phyloP scores from a whole-genome alignment of 2,113 vertebrate species.

The Elanoides forficatus region DNA sequence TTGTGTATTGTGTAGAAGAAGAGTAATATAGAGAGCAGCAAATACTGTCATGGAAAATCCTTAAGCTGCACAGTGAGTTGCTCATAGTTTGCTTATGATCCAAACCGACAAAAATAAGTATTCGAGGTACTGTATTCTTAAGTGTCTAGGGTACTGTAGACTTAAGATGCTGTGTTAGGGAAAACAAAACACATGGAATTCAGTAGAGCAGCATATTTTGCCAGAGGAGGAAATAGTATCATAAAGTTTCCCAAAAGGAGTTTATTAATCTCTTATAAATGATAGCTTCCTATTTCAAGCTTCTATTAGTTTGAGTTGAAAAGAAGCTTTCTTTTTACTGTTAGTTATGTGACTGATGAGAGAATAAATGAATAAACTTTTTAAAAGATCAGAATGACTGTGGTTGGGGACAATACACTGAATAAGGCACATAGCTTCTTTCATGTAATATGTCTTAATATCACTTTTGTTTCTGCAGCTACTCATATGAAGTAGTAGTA shows the following conservation, averaged over 20 bases:
- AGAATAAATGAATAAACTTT: not conserved
- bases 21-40: not conserved
- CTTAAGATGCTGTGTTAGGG: not conserved
- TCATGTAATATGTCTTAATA: not conserved
- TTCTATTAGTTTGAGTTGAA: not conserved
- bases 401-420: not conserved
- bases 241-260: not conserved
- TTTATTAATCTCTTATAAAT: not conserved
- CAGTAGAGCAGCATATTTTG: not conserved
- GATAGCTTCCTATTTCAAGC: not conserved
- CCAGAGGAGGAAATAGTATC: not conserved
- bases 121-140: not conserved
- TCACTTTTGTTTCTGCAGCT: not conserved
- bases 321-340: not conserved
- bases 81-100: not conserved
- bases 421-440: not conserved
- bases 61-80: not conserved
- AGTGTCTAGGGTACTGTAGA: not conserved
- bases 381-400: not conserved
- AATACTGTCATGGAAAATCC: not conserved
- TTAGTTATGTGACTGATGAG: not conserved
- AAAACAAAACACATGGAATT: not conserved
- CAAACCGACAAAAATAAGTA: not conserved
- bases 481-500: not conserved
- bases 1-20: not conserved